phyloP scores from a whole-genome alignment of 2,888 invertebrate species.

The Calliopum simillimum region DNA sequence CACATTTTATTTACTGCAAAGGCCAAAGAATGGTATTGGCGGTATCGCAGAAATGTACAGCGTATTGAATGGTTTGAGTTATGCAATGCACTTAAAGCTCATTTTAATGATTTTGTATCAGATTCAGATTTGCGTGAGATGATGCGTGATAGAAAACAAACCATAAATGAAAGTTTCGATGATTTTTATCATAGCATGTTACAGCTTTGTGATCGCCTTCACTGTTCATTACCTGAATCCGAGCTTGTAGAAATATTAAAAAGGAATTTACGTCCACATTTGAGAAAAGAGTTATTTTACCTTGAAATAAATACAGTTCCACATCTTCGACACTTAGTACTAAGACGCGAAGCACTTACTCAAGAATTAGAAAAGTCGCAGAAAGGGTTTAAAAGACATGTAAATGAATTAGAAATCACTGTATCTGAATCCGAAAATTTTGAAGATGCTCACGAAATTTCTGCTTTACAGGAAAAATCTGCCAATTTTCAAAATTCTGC shows the following conservation, averaged over 20 bases:
- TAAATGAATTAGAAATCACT: neutral
- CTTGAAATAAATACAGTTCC: constrained; percentile 13
- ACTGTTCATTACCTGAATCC: constrained; percentile 13
- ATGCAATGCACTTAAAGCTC: constrained; percentile 14
- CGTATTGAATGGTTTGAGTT: constrained; percentile 19
- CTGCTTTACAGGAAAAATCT: neutral
- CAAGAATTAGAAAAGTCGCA: constrained; percentile 7
- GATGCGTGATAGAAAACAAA: constrained; percentile 37
- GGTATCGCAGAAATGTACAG: constrained; percentile 24
- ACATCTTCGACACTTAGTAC: constrained; percentile 13
- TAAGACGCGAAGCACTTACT: constrained; percentile 14
- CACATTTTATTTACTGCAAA: constrained; percentile 33
- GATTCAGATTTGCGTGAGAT: constrained; percentile 35
- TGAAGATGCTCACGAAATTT: constrained; percentile 13
- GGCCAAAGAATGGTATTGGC: constrained; percentile 40
- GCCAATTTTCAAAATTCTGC: neutral
- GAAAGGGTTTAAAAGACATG: constrained; percentile 11
- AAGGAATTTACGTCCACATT: constrained; percentile 24
- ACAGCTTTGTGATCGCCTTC: constrained; percentile 20
- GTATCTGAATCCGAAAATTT: neutral
- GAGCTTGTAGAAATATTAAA: constrained; percentile 30
- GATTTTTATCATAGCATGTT: constrained; percentile 31
- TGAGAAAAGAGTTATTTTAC: constrained; percentile 23
- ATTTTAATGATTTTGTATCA: constrained; percentile 31
- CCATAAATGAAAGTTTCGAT: constrained; percentile 33